Conservation (phyloP, 2,797 vertebrate genomes). For the Sebastes flavidus region DNA sequence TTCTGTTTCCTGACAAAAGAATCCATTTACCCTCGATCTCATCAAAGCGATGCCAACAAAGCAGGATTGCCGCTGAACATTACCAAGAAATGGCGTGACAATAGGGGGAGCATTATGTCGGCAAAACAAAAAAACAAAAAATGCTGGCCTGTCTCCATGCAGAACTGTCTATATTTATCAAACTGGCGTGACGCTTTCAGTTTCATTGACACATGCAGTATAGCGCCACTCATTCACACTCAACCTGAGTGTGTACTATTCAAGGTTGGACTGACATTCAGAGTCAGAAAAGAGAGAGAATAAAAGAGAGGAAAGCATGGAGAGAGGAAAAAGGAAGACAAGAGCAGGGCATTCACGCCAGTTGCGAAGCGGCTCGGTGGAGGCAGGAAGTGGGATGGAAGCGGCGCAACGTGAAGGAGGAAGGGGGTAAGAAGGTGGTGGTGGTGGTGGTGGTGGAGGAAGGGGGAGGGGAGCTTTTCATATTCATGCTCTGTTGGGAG, state of each 20-base stretch:
- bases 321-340: slow-evolving; percentile 12
- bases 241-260: slow-evolving; percentile 48
- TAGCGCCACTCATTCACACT: slow-evolving; percentile 52
- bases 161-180: slow-evolving; percentile 69
- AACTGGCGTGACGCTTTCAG: slow-evolving; percentile 40
- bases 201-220: slow-evolving; percentile 61
- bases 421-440: background rate
- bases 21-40: slow-evolving; percentile 58
- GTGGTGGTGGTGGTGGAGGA: no score
- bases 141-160: slow-evolving; percentile 67
- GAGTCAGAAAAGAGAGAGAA: slow-evolving; percentile 15
- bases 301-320: slow-evolving; percentile 2
- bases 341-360: slow-evolving; percentile 20
- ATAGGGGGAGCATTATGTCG: slow-evolving; percentile 34
- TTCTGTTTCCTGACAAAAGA: slow-evolving; percentile 13
- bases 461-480: slow-evolving; percentile 25
- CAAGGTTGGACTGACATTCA: slow-evolving; percentile 66
- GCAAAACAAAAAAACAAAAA: slow-evolving; percentile 7
- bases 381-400: slow-evolving; percentile 46
- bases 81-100: slow-evolving; percentile 44
- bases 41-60: slow-evolving; percentile 64
- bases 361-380: slow-evolving; percentile 7
- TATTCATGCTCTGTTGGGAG: slow-evolving; percentile 71
- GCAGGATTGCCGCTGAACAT: slow-evolving; percentile 46
- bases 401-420: slow-evolving; percentile 20